Conservation (phyloP, 2,888 invertebrate genomes). For the Blomia tropicalis region DNA sequence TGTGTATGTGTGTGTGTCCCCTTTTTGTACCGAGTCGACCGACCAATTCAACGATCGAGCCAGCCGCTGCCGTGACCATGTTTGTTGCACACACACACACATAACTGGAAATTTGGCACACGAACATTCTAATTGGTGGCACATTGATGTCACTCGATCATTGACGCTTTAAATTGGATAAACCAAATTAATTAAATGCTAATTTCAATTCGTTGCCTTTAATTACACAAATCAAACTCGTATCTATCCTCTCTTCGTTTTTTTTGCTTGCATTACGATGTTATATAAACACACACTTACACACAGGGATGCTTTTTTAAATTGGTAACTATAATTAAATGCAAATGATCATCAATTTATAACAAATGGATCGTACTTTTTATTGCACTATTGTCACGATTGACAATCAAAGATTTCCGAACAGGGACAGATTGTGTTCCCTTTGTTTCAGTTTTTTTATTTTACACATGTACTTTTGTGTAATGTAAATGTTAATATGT, state of each 20-base stretch:
- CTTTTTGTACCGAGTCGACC: no score
- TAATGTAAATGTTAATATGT: no score
- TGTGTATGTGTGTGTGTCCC: no score
- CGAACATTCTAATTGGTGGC: neutral
- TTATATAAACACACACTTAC: no score
- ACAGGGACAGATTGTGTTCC: neutral
- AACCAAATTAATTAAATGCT: constrained; percentile 11
- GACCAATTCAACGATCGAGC: no score
- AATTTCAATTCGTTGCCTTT: neutral
- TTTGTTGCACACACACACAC: no score
- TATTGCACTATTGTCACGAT: neutral
- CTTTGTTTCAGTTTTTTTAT: neutral
- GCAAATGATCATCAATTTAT: constrained; percentile 4
- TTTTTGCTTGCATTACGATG: no score
- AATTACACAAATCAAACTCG: neutral
- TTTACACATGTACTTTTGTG: no score
- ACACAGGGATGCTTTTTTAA: no score
- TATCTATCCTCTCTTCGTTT: no score
- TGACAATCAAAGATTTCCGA: neutral
- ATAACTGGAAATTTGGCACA: neutral
- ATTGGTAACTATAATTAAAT: constrained; percentile 15
- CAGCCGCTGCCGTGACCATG: neutral
- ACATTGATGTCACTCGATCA: neutral
- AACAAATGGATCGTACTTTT: no score
- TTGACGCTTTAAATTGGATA: neutral